Base-by-base conservation (phyloP, 2,113 vertebrate species). In the Rafetus swinhoei region DNA sequence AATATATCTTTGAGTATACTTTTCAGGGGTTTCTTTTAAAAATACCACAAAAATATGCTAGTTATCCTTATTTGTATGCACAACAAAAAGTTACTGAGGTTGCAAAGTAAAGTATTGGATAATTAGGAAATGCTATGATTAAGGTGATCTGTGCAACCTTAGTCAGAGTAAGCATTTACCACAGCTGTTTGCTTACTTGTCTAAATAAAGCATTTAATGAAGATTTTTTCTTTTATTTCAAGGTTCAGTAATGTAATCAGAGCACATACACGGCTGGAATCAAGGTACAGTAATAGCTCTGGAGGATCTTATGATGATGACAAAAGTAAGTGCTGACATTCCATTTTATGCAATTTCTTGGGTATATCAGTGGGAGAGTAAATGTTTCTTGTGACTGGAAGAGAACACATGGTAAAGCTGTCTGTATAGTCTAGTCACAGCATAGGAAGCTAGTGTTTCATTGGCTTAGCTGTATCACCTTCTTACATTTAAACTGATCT, bases 271-370 rank as follows among this genome's bases (percentile, higher is more conserved):
- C 99, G 99, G 53, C 98, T 99, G 54, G 99, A 99, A 94, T 99
- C 99, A n/a, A 99, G 99, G 92, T 99, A 99, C 98, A 99, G 99
- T 96, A 99, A 99, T 96, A 99, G 99, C 96, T 99, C 99, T 0
- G 99, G 99, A 96, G 99, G 99, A 81, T 99, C 99, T 9, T 99
- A 99, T 0, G 99, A 99, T 88, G 99, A 99, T 80, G 99, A 99
- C 93, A 99, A 99, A 98, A 99, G 99, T 99, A 97, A 98, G 99
- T 98, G 79, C 25, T 91, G 1, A 32, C 57, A 39, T 69, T 79
- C 65, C 10, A 0, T 29, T 32, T 65, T 12, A 24, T 90, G 50
- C 82, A 79, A 69, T 65, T 82, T 55, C 29, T 50, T 83, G 6
- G 81, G n/a, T 19, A 45, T 39, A 84, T 83, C 89, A 57, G 2